Conservation (phyloP, 1,140 invertebrate genomes). For the Psilanteris sp. region DNA sequence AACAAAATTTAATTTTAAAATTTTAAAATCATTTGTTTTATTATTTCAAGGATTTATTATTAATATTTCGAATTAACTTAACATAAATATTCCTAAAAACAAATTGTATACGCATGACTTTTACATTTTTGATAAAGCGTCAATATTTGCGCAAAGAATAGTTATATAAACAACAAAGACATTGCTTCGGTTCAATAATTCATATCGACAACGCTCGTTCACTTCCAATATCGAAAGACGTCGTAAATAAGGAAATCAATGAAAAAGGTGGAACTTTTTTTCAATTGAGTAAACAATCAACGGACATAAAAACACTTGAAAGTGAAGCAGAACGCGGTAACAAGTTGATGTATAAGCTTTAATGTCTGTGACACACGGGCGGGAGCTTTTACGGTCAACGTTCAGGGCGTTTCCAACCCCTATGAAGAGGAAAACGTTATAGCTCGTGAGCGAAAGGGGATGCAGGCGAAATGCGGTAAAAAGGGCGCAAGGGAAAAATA, state of each 20-base stretch:
- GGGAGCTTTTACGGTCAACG: constrained; percentile 31
- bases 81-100: no score
- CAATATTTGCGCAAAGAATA: no score
- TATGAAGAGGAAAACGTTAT: constrained; percentile 26
- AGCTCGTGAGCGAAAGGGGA: constrained; percentile 12
- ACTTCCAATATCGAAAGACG: no score
- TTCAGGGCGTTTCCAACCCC: constrained; percentile 40
- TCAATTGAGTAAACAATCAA: constrained; percentile 45
- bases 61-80: no score
- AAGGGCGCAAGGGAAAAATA: constrained; percentile 30
- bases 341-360: constrained; percentile 35
- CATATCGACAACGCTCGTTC: no score
- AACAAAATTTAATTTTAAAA: no score
- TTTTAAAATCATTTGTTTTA: no score
- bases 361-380: constrained; percentile 24
- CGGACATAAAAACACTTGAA: constrained; percentile 26
- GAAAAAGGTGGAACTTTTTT: constrained; percentile 27
- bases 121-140: no score
- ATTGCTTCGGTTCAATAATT: no score
- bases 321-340: constrained; percentile 22
- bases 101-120: no score
- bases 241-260: constrained; percentile 5
- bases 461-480: neutral
- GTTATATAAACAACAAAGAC: no score
- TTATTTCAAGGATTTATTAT: no score